phyloP scores from a whole-genome alignment of 2,113 vertebrate species.

The Petroica traversi region DNA sequence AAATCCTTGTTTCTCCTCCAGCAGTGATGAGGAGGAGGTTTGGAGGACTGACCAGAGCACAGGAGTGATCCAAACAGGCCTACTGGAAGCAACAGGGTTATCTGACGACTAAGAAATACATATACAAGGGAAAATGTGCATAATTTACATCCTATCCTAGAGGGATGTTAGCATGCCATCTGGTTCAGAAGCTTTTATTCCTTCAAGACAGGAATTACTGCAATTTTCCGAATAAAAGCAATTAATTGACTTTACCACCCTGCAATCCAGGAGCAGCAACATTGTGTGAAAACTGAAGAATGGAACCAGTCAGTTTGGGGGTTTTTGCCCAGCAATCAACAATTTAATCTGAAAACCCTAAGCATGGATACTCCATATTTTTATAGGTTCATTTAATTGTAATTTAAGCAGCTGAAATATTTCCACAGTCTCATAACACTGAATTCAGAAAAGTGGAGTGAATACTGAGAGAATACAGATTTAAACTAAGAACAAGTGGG shows the following conservation, averaged over 20 bases:
- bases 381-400: neutral
- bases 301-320: neutral
- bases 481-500: neutral
- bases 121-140: neutral
- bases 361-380: neutral
- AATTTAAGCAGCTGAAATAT: neutral
- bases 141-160: neutral
- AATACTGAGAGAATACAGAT: fast-evolving
- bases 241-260: neutral
- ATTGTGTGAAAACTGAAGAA: neutral
- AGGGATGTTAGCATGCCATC: neutral
- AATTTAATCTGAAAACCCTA: neutral
- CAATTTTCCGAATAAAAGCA: neutral
- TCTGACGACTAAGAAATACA: neutral
- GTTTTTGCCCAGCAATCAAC: neutral
- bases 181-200: neutral
- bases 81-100: neutral
- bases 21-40: neutral
- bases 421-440: neutral
- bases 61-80: neutral
- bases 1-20: neutral
- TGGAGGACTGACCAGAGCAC: neutral
- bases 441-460: neutral
- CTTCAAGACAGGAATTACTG: neutral
- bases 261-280: neutral